Conservation (phyloP, 1,140 invertebrate species). For the Apis cerana region DNA sequence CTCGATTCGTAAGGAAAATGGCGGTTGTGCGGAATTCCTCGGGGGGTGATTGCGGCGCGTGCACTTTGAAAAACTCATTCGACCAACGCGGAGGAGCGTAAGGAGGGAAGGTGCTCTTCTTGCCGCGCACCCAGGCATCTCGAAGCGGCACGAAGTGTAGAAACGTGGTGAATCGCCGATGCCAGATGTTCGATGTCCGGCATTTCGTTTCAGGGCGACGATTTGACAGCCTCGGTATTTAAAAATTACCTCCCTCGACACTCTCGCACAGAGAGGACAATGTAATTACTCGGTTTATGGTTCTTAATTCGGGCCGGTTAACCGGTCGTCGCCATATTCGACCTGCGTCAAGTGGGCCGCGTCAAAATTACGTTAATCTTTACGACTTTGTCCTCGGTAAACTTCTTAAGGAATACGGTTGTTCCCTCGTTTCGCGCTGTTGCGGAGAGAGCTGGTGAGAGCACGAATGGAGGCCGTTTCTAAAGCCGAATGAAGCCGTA, state of each 20-base stretch:
- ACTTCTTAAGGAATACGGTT: neutral
- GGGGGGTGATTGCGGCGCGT: conserved; percentile 45
- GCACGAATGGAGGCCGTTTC: neutral
- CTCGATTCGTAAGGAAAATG: conserved; percentile 41
- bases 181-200: conserved; percentile 57
- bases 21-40: conserved; percentile 32
- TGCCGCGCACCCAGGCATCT: conserved; percentile 57
- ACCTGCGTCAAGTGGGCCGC: neutral
- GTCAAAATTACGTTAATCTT: conserved; percentile 14
- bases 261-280: conserved; percentile 17
- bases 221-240: conserved; percentile 61
- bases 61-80: conserved; percentile 50
- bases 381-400: neutral
- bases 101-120: conserved; percentile 29
- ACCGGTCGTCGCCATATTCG: neutral
- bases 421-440: neutral
- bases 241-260: conserved; percentile 50
- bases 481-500: neutral
- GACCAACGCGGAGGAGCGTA: conserved; percentile 33
- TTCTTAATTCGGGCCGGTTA: conserved; percentile 34
- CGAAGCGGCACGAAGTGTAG: conserved; percentile 54
- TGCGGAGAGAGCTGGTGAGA: too few relatives aligned
- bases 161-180: conserved; percentile 51
- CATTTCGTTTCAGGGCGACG: conserved; percentile 66
- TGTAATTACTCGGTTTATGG: conserved; percentile 38